phyloP scores from a whole-genome alignment of 2,113 vertebrate genomes.

The Sclerurus mexicanus region DNA sequence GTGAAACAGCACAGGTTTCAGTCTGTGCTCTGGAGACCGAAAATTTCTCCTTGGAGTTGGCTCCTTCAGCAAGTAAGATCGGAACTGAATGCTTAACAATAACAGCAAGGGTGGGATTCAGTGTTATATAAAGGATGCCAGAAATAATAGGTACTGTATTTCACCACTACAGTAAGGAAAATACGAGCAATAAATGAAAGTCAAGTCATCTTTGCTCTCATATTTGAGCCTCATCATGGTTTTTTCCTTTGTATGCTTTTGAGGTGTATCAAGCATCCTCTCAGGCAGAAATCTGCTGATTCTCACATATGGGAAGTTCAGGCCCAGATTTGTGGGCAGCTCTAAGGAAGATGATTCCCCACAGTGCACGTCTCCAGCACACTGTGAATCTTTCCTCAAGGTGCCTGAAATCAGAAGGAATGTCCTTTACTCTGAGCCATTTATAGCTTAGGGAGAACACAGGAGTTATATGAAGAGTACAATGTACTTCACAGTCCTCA shows the following conservation, averaged over 20 bases:
- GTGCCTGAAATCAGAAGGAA: background rate
- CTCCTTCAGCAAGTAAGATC: background rate
- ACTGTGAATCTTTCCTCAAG: background rate
- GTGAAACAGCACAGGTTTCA: background rate
- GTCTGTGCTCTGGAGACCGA: background rate
- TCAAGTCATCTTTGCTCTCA: background rate
- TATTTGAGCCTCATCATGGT: background rate
- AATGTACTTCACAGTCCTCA: background rate
- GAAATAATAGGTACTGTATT: conserved; percentile 1
- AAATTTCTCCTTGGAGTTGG: background rate
- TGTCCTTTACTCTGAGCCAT: background rate
- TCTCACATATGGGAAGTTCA: background rate
- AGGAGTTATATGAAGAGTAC: background rate
- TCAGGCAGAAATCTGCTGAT: background rate
- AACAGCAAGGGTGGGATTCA: background rate
- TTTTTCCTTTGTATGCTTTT: background rate
- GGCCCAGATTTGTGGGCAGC: background rate
- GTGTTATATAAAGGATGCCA: background rate
- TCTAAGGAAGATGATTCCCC: background rate
- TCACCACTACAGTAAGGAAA: background rate
- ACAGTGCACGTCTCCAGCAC: background rate
- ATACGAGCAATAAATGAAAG: background rate
- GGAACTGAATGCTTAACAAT: background rate
- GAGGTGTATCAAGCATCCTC: background rate
- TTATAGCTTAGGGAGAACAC: background rate